Evolutionary conservation across 2,888 invertebrate species (phyloP).

Genomic region (Chaitophorus viminalis): DNA sequence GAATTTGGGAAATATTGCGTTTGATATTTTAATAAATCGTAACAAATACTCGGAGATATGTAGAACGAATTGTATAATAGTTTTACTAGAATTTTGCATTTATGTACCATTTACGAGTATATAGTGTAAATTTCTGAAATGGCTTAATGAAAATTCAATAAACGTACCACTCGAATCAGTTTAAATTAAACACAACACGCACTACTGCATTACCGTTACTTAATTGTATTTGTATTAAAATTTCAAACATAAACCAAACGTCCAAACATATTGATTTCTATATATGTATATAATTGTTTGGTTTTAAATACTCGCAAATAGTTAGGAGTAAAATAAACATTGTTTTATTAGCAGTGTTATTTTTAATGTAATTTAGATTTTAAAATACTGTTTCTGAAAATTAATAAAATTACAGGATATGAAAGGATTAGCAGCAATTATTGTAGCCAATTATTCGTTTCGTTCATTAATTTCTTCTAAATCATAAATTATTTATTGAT

Average conservation of each 20-base stretch:
- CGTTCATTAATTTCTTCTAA: no score
- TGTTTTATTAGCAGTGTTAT: not conserved
- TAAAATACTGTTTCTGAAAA: no score
- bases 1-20: no score
- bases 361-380: not conserved
- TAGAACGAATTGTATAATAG: no score
- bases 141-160: not conserved
- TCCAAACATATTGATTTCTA: not conserved
- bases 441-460: no score
- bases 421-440: no score
- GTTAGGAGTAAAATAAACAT: not conserved
- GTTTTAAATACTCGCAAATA: not conserved
- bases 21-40: no score
- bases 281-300: not conserved
- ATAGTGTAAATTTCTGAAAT: not conserved
- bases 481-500: no score
- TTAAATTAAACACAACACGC: not conserved
- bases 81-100: not conserved
- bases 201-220: not conserved
- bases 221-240: not conserved
- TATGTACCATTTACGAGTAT: not conserved
- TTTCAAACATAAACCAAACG: not conserved
- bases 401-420: no score
- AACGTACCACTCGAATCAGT: not conserved
- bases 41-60: no score